These are phyloP conservation scores for Papilio gigon DNA, from an alignment of 2,888 invertebrate genomes.

Conservation along the genomic window DNA sequence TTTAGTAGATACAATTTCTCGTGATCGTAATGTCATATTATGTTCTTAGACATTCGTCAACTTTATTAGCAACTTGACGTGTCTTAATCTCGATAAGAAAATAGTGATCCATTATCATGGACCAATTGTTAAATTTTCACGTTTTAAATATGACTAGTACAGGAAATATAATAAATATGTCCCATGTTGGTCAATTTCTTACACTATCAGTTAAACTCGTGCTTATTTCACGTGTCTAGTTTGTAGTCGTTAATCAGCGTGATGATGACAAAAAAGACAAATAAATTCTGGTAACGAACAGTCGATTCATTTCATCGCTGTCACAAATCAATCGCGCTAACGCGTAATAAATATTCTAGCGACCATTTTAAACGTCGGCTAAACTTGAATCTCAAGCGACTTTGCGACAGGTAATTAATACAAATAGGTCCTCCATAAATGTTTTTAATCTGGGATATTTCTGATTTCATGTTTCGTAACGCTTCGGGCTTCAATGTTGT, in stretches of 20 bases:
- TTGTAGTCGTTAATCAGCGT: constrained; percentile 5
- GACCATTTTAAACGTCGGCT: constrained; percentile 37
- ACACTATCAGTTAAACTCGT: not conserved
- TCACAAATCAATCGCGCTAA: constrained; percentile 39
- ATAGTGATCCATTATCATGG: not conserved
- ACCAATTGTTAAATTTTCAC: not conserved
- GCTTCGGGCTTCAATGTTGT: not conserved
- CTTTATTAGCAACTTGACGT: not conserved
- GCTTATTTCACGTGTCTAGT: constrained; percentile 1
- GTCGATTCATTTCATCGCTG: constrained; percentile 31
- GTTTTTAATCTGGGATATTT: constrained; percentile 2
- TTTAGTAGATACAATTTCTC: not conserved
- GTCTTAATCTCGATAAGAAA: not conserved
- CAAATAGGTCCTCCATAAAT: constrained; percentile 32
- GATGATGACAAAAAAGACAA: constrained; percentile 13
- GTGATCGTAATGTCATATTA: not conserved
- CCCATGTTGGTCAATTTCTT: not conserved
- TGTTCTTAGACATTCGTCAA: not conserved
- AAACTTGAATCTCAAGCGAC: constrained; percentile 41
- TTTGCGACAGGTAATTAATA: constrained; percentile 40
- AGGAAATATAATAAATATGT: too few species aligned
- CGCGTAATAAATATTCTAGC: constrained; percentile 37
- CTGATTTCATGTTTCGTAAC: not conserved
- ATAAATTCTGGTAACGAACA: constrained; percentile 30
- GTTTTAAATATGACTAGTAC: too few species aligned